Conservation (phyloP, 2,888 invertebrate genomes). For the Hoplodrina blanda region DNA sequence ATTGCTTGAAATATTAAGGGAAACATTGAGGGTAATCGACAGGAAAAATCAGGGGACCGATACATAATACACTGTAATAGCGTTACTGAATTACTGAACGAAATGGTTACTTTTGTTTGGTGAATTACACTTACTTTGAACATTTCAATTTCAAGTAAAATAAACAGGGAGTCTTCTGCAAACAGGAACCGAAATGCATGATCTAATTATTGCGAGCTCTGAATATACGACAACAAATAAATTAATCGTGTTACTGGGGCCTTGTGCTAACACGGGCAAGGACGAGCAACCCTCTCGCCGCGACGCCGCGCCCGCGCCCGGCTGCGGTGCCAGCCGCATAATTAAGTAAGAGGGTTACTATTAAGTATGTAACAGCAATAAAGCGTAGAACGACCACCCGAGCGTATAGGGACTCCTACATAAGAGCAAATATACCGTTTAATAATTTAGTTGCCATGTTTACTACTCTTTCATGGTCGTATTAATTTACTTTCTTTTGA, state of each 20-base stretch:
- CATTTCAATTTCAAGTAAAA: conserved; percentile 46
- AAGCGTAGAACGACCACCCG: conserved; percentile 77
- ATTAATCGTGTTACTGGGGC: conserved; percentile 82
- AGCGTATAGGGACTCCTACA: conserved; percentile 74
- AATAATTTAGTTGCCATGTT: conserved; percentile 75
- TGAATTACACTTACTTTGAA: conserved; percentile 43
- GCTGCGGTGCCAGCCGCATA: conserved; percentile 83
- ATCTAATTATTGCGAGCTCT: conserved; percentile 74
- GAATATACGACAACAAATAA: conserved; percentile 80
- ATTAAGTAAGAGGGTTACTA: conserved; percentile 88
- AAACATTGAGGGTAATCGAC: conserved; percentile 70
- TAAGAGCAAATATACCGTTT: conserved; percentile 80
- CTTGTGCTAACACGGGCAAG: conserved; percentile 79
- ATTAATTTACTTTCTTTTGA: conserved; percentile 43
- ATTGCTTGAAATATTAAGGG: conserved; percentile 75
- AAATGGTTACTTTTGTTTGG: conserved; percentile 29
- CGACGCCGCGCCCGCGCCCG: conserved; percentile 63
- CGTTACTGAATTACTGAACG: conserved; percentile 47
- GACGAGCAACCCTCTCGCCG: conserved; percentile 76
- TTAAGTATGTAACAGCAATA: conserved; percentile 88
- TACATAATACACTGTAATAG: conserved; percentile 54
- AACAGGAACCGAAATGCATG: conserved; percentile 64
- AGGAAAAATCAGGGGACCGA: conserved; percentile 68
- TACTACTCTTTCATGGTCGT: conserved; percentile 63
- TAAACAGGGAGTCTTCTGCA: conserved; percentile 58